A percentile compares a stretch with the other conserved stretches of the same genome.
phyloP scores from a whole-genome alignment of 2,888 invertebrate genomes.

The Plebejus anna region DNA sequence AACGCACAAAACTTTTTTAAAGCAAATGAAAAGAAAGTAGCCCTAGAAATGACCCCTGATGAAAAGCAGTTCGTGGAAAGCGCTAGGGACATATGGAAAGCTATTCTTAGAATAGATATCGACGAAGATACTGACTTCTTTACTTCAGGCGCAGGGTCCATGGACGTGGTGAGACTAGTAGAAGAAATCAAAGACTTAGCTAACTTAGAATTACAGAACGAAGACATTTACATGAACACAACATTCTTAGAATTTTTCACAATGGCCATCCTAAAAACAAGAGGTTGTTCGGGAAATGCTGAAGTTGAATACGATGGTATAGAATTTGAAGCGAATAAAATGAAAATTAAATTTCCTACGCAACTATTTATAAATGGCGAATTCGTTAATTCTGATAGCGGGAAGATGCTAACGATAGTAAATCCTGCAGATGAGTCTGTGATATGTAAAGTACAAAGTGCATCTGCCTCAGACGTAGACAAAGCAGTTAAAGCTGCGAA shows the following conservation, averaged over 20 bases:
- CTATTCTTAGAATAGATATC: conserved; percentile 88
- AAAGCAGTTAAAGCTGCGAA: conserved; percentile 93
- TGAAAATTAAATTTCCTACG: conserved; percentile 90
- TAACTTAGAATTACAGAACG: conserved; percentile 89
- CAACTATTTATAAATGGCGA: conserved; percentile 95
- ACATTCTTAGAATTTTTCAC: conserved; percentile 89
- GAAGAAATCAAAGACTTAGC: conserved; percentile 94
- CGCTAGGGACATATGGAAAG: conserved; percentile 88
- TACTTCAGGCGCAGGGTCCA: conserved; percentile 96
- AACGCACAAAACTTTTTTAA: conserved; percentile 89
- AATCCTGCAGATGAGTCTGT: conserved; percentile 93
- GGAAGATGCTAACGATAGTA: conserved; percentile 82
- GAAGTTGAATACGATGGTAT: conserved; percentile 87
- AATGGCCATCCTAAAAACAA: conserved; percentile 82
- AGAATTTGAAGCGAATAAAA: conserved; percentile 89
- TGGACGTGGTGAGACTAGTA: conserved; percentile 96
- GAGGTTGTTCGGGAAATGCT: conserved; percentile 79
- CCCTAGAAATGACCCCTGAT: conserved; percentile 84
- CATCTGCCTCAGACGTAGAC: conserved; percentile 90
- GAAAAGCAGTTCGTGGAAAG: conserved; percentile 85
- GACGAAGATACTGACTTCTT: conserved; percentile 94
- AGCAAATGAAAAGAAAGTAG: conserved; percentile 73
- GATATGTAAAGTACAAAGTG: conserved; percentile 87
- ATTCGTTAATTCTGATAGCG: conserved; percentile 88
- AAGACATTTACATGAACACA: conserved; percentile 96